phyloP scores from a whole-genome alignment of 2,797 vertebrate species.

The Ctenochaetus hawaiiensis region DNA sequence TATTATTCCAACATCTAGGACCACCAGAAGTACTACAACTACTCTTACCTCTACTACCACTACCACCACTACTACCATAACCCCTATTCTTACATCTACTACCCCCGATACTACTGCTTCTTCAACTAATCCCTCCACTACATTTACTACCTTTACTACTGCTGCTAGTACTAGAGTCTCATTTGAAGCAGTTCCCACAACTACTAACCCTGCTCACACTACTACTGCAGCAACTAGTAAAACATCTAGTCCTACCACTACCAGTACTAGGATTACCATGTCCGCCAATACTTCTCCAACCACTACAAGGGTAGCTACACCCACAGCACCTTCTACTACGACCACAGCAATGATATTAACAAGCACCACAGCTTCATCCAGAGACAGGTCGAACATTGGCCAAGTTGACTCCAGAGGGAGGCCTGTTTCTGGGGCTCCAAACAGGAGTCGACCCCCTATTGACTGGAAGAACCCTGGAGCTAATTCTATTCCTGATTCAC shows the following conservation, averaged over 20 bases:
- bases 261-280: slow-evolving; percentile 41
- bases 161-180: slow-evolving; percentile 15
- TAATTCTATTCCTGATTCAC: slow-evolving; percentile 88
- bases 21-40: slow-evolving; percentile 31
- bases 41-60: slow-evolving; percentile 28
- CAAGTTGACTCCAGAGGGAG: slow-evolving; percentile 49
- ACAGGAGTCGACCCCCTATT: slow-evolving; percentile 60
- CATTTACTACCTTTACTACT: slow-evolving; percentile 11
- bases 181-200: slow-evolving; percentile 19
- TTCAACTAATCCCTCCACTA: slow-evolving; percentile 14
- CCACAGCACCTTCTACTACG: slow-evolving; percentile 17
- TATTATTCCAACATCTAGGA: slow-evolving; percentile 60
- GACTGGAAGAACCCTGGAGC: slow-evolving; percentile 78
- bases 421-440: slow-evolving; percentile 54
- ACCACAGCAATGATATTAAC: slow-evolving; percentile 52
- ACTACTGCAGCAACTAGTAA: slow-evolving; percentile 10
- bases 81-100: slow-evolving; percentile 17
- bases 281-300: slow-evolving; percentile 34
- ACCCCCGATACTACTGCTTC: slow-evolving; percentile 1
- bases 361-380: slow-evolving; percentile 55
- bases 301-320: slow-evolving; percentile 22
- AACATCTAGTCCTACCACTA: slow-evolving; percentile 26
- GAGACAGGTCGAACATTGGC: slow-evolving; percentile 25
- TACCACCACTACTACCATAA: slow-evolving; percentile 15
- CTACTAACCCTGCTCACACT: slow-evolving; percentile 10